These are phyloP conservation scores for Gobio occitaniae DNA, from an alignment of 2,797 vertebrate species.

Conservation along the genomic window DNA sequence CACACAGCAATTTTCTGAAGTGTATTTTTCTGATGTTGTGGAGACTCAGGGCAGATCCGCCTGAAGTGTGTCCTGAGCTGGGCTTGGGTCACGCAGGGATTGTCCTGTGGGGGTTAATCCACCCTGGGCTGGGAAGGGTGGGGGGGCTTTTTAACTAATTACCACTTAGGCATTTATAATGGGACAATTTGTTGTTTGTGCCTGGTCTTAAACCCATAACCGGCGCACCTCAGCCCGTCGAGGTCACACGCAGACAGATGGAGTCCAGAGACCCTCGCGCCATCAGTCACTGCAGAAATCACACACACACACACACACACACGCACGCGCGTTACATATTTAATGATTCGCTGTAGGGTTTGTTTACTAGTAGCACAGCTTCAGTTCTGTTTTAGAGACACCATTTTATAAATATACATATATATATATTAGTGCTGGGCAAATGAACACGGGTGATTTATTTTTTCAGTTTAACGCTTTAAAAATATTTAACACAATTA, in stretches of 20 bases:
- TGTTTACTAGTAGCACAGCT: not conserved
- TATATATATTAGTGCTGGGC: too few species aligned
- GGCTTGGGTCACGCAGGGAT: conserved; percentile 48
- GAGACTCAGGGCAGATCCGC: not conserved
- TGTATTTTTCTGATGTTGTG: not conserved
- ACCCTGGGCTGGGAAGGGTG: conserved; percentile 40
- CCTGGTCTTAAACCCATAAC: conserved; percentile 70
- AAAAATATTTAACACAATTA: too few species aligned
- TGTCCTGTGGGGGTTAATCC: conserved; percentile 47
- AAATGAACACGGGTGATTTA: too few species aligned
- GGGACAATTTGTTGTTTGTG: conserved; percentile 79
- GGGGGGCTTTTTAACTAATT: conserved; percentile 49
- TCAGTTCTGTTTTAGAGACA: not conserved
- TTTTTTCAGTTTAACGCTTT: too few species aligned
- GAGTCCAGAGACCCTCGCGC: conserved; percentile 42
- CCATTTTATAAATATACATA: fast-evolving
- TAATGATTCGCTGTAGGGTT: not conserved
- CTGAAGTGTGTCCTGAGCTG: not conserved
- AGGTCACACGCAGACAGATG: conserved; percentile 51
- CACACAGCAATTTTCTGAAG: not conserved
- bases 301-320: conserved; percentile 22
- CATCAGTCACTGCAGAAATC: conserved; percentile 33
- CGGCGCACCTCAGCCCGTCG: conserved; percentile 63
- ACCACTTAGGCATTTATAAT: conserved; percentile 63
- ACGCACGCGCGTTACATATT: too few species aligned